Conservation (phyloP, 2,113 vertebrate species). For the Lonchura striata region DNA sequence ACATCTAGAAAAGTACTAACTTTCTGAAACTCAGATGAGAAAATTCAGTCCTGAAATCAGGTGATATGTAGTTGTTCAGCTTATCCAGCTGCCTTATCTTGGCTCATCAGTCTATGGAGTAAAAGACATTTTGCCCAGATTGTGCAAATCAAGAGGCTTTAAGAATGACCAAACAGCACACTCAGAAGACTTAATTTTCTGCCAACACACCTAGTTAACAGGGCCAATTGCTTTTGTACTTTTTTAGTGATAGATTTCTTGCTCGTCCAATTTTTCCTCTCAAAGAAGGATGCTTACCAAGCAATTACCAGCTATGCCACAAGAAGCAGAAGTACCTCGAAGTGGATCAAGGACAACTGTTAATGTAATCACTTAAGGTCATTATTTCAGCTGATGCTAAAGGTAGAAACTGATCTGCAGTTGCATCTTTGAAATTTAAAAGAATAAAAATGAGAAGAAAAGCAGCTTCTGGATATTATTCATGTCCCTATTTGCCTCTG, state of each 20-base stretch:
- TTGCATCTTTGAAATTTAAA: neutral
- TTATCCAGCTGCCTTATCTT: neutral
- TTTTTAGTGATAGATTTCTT: neutral
- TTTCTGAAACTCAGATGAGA: neutral
- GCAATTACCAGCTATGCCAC: neutral
- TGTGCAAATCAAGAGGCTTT: neutral
- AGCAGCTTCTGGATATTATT: neutral
- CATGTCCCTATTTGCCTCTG: neutral
- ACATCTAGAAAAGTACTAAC: neutral
- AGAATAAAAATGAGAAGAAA: neutral
- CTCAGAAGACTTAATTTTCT: neutral
- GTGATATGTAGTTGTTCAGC: neutral
- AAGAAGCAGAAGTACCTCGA: neutral
- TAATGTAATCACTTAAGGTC: conserved; percentile 1
- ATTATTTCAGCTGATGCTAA: conserved; percentile 6
- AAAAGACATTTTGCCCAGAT: neutral
- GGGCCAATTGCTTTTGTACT: neutral
- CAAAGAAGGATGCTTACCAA: neutral
- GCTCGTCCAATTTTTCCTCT: neutral
- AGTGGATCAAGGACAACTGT: neutral
- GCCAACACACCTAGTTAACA: neutral
- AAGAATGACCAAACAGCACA: neutral
- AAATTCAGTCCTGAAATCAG: neutral
- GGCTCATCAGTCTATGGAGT: neutral
- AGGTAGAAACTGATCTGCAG: neutral